Conservation (phyloP, 2,113 vertebrate species). For the Ceratotherium simum region DNA sequence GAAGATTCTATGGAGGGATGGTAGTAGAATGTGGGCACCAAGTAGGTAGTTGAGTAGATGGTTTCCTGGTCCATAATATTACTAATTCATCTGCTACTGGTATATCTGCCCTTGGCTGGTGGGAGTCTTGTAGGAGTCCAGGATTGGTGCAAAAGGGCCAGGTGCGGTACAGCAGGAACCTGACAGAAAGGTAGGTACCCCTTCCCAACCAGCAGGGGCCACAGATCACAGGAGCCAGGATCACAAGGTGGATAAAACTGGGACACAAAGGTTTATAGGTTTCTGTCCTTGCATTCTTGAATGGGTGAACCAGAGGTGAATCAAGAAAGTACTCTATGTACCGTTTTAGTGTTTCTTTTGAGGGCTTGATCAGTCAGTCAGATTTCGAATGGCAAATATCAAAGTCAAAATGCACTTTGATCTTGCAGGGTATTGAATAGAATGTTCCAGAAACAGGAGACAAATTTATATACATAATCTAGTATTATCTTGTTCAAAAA, state of each 20-base stretch:
- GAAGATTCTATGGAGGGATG: background rate
- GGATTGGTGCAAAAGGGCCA: background rate
- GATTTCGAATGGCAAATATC: slow-evolving; percentile 21
- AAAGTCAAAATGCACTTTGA: slow-evolving; percentile 15
- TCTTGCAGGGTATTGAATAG: background rate
- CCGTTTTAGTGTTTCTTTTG: slow-evolving; percentile 1
- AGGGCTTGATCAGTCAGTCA: background rate
- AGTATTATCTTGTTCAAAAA: background rate
- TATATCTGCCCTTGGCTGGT: background rate
- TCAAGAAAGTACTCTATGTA: background rate
- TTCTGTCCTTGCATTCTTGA: background rate
- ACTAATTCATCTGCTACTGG: background rate
- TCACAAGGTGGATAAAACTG: background rate
- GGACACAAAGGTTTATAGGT: background rate
- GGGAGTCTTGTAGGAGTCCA: background rate
- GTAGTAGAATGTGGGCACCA: background rate
- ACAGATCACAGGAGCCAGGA: background rate
- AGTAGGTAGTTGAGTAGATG: background rate
- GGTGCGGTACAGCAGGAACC: background rate
- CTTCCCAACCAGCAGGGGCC: background rate
- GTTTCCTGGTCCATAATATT: background rate
- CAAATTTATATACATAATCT: background rate
- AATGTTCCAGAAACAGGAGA: background rate
- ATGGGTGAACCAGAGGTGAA: background rate
- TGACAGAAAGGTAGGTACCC: background rate